Conservation (phyloP, 2,888 invertebrate genomes). For the Trissonchulus sp. region DNA sequence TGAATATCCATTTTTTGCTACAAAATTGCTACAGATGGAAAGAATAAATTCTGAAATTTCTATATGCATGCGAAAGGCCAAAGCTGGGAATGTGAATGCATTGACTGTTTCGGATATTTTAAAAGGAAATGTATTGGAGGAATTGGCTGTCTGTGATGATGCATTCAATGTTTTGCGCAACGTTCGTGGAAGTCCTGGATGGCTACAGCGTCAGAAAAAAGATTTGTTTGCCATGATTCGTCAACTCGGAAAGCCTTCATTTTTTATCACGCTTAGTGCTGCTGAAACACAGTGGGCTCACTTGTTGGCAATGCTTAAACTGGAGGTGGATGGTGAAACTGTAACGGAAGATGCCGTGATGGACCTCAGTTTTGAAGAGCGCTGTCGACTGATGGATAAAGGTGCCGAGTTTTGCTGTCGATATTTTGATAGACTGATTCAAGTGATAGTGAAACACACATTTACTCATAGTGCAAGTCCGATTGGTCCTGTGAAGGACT, state of each 20-base stretch:
- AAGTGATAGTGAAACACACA: neutral
- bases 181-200: neutral
- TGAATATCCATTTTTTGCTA: neutral
- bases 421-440: neutral
- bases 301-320: neutral
- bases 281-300: neutral
- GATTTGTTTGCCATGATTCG: neutral
- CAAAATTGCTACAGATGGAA: neutral
- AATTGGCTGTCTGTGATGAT: neutral
- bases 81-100: neutral
- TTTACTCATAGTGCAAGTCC: neutral
- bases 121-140: neutral
- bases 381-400: neutral
- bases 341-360: neutral
- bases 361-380: neutral
- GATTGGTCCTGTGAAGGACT: conserved; percentile 4
- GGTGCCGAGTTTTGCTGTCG: neutral
- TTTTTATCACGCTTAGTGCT: neutral
- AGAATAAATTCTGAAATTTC: neutral
- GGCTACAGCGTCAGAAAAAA: neutral
- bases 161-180: neutral
- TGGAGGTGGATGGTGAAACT: neutral
- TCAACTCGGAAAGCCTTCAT: neutral
- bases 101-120: neutral
- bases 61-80: neutral